Percentiles rank a stretch among this genome's conserved stretches.
Conservation (phyloP, 2,888 invertebrate species). For the Ametastegia equiseti region DNA sequence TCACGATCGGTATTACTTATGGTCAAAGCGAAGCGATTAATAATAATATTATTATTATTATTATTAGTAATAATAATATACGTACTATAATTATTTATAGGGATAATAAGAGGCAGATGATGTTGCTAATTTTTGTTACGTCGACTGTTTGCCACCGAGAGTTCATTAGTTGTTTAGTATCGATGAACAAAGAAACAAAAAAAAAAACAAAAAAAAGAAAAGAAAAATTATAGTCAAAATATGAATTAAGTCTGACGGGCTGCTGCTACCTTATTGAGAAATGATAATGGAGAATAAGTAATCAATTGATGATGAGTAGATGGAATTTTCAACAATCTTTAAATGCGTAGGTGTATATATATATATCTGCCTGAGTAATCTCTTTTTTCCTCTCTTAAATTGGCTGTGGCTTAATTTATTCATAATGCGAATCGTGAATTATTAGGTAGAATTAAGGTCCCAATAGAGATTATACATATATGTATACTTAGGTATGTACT, state of each 20-base stretch:
- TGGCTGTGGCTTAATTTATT: conserved; percentile 57
- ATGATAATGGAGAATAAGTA: background rate
- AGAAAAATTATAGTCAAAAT: conserved; percentile 10
- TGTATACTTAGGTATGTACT: background rate
- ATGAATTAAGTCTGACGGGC: conserved; percentile 37
- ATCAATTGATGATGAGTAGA: background rate
- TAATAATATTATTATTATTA: too few species aligned
- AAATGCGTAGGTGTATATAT: background rate
- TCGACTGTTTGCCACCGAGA: conserved; percentile 23
- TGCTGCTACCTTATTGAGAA: conserved; percentile 20
- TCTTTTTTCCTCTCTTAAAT: conserved; percentile 40
- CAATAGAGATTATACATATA: conserved; percentile 23
- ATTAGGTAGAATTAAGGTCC: conserved; percentile 12
- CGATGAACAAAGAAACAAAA: background rate
- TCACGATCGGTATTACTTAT: background rate
- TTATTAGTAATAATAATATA: too few species aligned
- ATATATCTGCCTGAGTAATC: conserved; percentile 48
- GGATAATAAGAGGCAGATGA: background rate
- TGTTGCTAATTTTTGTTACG: conserved; percentile 5
- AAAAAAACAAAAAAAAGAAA: background rate
- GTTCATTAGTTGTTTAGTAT: conserved; percentile 37
- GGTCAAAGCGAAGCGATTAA: background rate
- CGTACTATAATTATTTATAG: background rate
- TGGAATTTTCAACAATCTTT: conserved; percentile 28
- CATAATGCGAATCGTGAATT: conserved; percentile 32